Evolutionary conservation across 1,140 invertebrate genomes (phyloP), one percentile per base, ranked within the genome.

Genomic region (Bursaphelenchus mucronatus): DNA sequence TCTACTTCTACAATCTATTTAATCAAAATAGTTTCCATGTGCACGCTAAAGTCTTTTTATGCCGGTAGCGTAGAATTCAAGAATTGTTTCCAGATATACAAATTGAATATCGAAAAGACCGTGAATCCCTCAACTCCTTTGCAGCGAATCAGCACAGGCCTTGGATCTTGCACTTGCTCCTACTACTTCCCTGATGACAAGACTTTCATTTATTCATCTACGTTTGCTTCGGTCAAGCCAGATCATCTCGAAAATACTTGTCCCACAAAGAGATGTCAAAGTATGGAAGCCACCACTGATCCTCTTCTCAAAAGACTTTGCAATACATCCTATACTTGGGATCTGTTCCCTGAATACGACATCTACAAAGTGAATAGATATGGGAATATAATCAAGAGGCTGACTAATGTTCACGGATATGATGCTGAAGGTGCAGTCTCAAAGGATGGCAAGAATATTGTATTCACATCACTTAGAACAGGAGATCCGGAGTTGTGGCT

Each of bases 351-450:
- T 8, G 51, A 15, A 21, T 71, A 67, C 49, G 69, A 71, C 41
- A 71, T 71, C 45, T 71, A 61, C 52, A 63, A 52, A 21, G 68
- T 70, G 8, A 71, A 70, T 50, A 17, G 66, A 40, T 70, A 64
- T 46, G 68, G 68, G 11, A 71, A 71, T 46, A 54, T 70, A 52
- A 39, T 70, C 1, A 43, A 65, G 44, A 49, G 64, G 43, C 40
- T 70, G 9, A 70, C 68, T 21, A 39, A 70, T 15, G n/a, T 30
- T 0, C 52, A 54, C 41, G 52, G 63, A 15, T 71, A 71, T 63
- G 69, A 71, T 46, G 69, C 69, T n/a, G 69, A 71, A 63, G 69
- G 69, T 6, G 65, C 69, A 15, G 21, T 71, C n/a, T 71, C 68
- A 5, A 69, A 69, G 40, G 69, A 70, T 58, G 69, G 69, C 39